A percentile compares a stretch with the other conserved stretches of the same genome.
Conservation (phyloP, 2,888 invertebrate genomes). For the Tetragonula carbonaria region DNA sequence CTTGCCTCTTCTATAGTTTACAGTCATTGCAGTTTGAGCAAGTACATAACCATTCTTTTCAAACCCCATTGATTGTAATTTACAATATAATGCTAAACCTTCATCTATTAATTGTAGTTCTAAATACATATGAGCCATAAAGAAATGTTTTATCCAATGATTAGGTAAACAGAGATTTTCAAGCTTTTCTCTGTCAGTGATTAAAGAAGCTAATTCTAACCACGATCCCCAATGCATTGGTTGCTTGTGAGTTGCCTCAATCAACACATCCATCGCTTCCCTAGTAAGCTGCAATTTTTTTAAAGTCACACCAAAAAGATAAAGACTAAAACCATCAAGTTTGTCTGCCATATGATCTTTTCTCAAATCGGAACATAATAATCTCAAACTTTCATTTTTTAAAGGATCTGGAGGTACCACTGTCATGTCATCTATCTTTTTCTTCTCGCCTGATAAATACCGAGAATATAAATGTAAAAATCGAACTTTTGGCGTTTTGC, state of each 20-base stretch:
- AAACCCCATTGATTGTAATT: slow-evolving; percentile 92
- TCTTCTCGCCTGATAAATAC: slow-evolving; percentile 96
- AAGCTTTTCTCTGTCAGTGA: slow-evolving; percentile 92
- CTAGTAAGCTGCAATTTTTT: slow-evolving; percentile 93
- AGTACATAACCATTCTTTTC: slow-evolving; percentile 94
- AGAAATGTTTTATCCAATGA: slow-evolving; percentile 98
- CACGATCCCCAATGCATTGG: slow-evolving; percentile 98
- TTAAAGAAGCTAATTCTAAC: slow-evolving; percentile 94
- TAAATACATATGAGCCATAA: slow-evolving; percentile 94
- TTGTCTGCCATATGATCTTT: slow-evolving; percentile 86
- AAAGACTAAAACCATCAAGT: slow-evolving; percentile 94
- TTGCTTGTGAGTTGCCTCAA: slow-evolving; percentile 90
- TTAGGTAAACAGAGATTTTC: slow-evolving; percentile 89
- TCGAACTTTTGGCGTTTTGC: slow-evolving; percentile 89
- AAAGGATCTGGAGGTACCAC: slow-evolving; percentile 88
- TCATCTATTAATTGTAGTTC: slow-evolving; percentile 96
- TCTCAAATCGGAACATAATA: slow-evolving; percentile 86
- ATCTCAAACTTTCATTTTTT: slow-evolving; percentile 85
- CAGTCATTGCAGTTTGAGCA: slow-evolving; percentile 96
- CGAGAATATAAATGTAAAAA: slow-evolving; percentile 94
- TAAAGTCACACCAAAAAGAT: slow-evolving; percentile 95
- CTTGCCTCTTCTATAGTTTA: slow-evolving; percentile 95
- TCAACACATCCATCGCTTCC: slow-evolving; percentile 91
- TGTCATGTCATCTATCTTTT: slow-evolving; percentile 92
- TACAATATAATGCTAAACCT: slow-evolving; percentile 92